Evolutionary conservation across 2,113 vertebrate species (phyloP).

Genomic region (Etheostoma spectabile): DNA sequence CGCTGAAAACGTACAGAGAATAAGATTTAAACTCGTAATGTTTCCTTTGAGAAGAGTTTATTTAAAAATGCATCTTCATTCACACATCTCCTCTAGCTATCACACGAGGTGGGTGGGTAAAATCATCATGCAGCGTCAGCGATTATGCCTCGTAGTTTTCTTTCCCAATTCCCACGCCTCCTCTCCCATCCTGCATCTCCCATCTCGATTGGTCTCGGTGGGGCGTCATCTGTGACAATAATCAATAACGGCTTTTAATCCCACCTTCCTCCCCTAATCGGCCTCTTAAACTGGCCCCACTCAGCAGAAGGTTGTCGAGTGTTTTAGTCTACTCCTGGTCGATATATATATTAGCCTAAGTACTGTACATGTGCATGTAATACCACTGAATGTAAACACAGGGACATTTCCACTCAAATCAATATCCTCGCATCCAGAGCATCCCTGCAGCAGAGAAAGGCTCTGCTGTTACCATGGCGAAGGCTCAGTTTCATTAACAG

Average conservation of each 20-base stretch:
- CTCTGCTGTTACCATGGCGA: constrained; percentile 25
- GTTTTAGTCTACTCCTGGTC: constrained; percentile 20
- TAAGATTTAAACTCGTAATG: not conserved
- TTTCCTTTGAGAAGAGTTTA: not conserved
- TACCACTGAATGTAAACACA: not conserved
- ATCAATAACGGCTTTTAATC: constrained; percentile 41
- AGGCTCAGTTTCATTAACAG: not conserved
- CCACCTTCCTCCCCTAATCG: constrained; percentile 45
- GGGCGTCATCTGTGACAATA: no score
- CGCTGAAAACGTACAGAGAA: not conserved
- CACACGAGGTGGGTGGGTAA: not conserved
- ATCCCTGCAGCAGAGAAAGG: not conserved
- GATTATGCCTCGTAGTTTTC: not conserved
- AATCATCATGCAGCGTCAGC: constrained; percentile 12
- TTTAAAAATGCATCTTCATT: constrained; percentile 3
- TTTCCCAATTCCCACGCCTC: constrained; percentile 26
- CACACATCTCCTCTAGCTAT: not conserved
- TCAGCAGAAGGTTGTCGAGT: not conserved
- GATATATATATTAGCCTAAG: not conserved
- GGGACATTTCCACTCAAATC: not conserved
- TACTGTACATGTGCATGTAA: not conserved
- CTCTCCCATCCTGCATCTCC: not conserved
- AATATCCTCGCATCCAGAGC: not conserved
- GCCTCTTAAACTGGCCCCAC: constrained; percentile 9
- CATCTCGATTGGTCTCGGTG: constrained; percentile 6